Base-by-base conservation (phyloP, 1,140 invertebrate genomes). In the Drosophila pallidifrons region DNA sequence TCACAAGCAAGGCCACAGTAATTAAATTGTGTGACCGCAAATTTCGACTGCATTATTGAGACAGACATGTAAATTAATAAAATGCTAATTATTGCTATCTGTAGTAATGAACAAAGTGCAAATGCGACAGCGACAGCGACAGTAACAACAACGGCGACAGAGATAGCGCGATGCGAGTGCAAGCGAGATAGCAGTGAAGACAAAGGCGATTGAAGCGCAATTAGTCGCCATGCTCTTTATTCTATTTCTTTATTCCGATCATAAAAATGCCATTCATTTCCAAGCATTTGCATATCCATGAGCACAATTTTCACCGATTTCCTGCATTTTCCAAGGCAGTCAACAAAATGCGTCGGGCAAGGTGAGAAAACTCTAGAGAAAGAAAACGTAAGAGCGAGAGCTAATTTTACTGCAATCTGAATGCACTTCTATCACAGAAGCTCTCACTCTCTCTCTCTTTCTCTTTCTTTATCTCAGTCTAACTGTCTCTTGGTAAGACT, bases 81-180 rank as follows among this genome's bases (percentile, higher is more conserved):
- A 55, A 63, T 69, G 65, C 66, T 75, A 61, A 75, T 75, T 75
- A 70, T 63, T 75, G 58, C 51, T 70, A 69, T 74, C 65, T 69
- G 65, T 69, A 61, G 65, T 69, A 61, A 61, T 49, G 71, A 59
- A 57, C 65, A 69, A 71, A 71, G 69, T 71, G 69, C 51, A 52
- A 57, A 41, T 43, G 10, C n/a, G 3, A 10, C 54, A 25, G 3
- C 15, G 1, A 8, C 52, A 20, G 25, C n/a, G 10, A 30, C 15
- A 41, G 47, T n/a, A n/a, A n/a, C n/a, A 25, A 25, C 15, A 1
- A 8, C 52, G 30, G 25, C n/a, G 10, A 30, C 15, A 41, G 47
- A 51, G 46, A 28, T 3, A 35, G 45, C 13, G 16, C 7, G 7
- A 16, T 32, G 47, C 46, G 49, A 54, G 47, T 20, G 25, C 10